Evolutionary conservation across 2,888 invertebrate species (phyloP).

Genomic region (Melinaea menophilus): DNA sequence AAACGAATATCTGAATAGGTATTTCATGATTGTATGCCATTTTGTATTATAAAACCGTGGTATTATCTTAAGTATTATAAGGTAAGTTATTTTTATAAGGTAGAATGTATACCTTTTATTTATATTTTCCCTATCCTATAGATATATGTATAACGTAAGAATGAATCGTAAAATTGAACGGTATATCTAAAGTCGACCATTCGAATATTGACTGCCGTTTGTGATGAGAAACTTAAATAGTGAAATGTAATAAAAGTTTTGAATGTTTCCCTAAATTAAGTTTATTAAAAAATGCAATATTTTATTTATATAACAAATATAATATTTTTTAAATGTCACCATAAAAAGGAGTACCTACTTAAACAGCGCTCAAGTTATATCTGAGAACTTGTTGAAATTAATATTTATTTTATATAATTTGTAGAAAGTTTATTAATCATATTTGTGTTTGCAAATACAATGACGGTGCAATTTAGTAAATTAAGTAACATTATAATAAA

Average conservation of each 20-base stretch:
- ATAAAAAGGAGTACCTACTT: too few relatives aligned
- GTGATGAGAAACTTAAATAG: not conserved
- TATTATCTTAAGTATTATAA: not conserved
- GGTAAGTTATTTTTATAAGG: not conserved
- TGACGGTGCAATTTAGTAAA: slow-evolving; percentile 30
- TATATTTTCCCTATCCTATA: not conserved
- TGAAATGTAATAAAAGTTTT: not conserved
- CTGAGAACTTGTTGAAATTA: too few relatives aligned
- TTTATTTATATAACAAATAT: too few relatives aligned
- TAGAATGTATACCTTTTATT: slow-evolving; percentile 4
- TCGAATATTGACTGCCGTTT: slow-evolving; percentile 6
- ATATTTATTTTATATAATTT: too few relatives aligned
- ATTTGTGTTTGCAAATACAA: slow-evolving; percentile 21
- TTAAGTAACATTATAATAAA: slow-evolving; percentile 32
- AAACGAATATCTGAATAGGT: not conserved
- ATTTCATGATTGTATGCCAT: not conserved
- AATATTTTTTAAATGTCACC: too few relatives aligned
- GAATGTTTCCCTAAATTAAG: not conserved
- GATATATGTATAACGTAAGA: slow-evolving; percentile 1
- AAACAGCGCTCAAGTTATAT: too few relatives aligned
- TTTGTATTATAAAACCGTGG: not conserved
- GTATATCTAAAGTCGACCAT: slow-evolving; percentile 2
- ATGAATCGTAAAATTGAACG: slow-evolving; percentile 9
- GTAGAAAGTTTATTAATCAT: too few relatives aligned
- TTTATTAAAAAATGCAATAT: not conserved